Base-by-base conservation (phyloP, 2,888 invertebrate species). In the Thalpophila matura region DNA sequence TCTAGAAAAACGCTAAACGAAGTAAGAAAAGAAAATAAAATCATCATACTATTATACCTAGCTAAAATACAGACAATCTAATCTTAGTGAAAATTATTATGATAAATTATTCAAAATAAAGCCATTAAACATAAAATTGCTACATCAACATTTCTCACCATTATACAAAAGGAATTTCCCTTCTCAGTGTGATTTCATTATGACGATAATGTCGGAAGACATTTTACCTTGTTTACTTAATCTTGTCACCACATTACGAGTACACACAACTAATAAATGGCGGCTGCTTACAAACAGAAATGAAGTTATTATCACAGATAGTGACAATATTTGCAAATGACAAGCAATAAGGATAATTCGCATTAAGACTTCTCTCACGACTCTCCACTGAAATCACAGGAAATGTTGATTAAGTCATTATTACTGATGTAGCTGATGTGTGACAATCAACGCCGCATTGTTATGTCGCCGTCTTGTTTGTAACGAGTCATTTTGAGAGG, bases 401-500 rank as follows among this genome's bases (percentile, higher is more conserved):
- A 86, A 77, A 81, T 73, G 63, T 80, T 86, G 89, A 93, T 92
- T 89, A 88, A 92, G 90, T 86, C 89, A 91, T 93, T 71, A 74
- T 16, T 14, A 6, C 31, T 18, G 14, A 26, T 22, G 45, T 1
- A 20, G 6, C 33, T 82, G 74, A 84, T 80, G 80, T 81, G 81
- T 82, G 76, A 82, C 76, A 76, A 82, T 83, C 81, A 81, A 81
- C 81, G 79, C 76, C 0, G 45, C 56, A 68, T 68, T 63, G 61
- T 64, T 72, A 62, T 69, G 67, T 73, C 24, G 16, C 16, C 18
- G 55, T 60, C 24, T 64, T 40, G 46, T 58, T 55, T 38, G 43
- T 29, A 24, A 31, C 6, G 7, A 26, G 40, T 27, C 18, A 58
- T 51, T 69, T 38, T 27, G 4, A n/a, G 12, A 16, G 1, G 38